A percentile compares a stretch with the other conserved stretches of the same genome.
phyloP scores from a whole-genome alignment of 2,797 vertebrate species.

The Sphenopsis melanotis region DNA sequence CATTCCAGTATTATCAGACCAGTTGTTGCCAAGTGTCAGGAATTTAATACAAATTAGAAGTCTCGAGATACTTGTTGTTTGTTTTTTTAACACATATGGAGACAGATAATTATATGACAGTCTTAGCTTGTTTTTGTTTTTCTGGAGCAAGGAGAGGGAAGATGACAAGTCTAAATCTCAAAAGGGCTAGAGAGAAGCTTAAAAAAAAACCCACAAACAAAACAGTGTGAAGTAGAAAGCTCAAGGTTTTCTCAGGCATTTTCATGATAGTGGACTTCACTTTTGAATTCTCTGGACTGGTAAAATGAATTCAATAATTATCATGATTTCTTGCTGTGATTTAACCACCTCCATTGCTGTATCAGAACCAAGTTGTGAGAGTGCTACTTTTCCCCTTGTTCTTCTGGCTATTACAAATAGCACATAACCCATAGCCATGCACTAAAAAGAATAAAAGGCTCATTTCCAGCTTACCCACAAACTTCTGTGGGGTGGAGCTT shows the following conservation, averaged over 20 bases:
- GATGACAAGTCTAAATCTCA: neutral
- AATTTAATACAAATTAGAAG: conserved; percentile 2
- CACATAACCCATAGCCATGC: neutral
- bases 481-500: conserved; percentile 98
- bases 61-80: neutral
- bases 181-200: neutral
- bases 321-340: neutral
- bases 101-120: neutral
- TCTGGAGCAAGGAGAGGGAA: neutral
- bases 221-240: neutral
- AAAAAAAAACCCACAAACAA: neutral
- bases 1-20: neutral
- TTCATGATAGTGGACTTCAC: neutral
- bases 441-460: conserved; percentile 44
- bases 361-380: neutral
- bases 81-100: neutral
- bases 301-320: neutral
- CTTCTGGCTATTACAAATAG: neutral
- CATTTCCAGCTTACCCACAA: conserved; percentile 88
- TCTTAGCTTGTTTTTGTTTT: neutral
- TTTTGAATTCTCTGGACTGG: neutral
- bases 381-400: neutral
- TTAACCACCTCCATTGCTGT: neutral
- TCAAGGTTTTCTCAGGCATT: neutral
- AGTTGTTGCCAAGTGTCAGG: neutral